phyloP scores from a whole-genome alignment of 2,888 invertebrate species.

The Alloplasta piceator region DNA sequence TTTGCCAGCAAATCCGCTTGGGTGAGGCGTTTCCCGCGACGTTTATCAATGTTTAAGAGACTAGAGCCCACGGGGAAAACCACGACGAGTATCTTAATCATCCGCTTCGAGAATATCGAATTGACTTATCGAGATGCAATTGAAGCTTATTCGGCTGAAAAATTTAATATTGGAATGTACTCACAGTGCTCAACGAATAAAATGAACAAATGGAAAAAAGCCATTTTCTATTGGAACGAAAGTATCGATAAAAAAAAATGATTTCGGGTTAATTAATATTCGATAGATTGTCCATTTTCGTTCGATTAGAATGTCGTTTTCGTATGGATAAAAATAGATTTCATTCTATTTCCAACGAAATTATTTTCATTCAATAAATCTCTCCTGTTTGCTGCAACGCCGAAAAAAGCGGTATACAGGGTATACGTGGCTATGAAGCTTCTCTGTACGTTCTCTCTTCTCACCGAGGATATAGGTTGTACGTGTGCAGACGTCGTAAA shows the following conservation, averaged over 20 bases:
- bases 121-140: too few species aligned
- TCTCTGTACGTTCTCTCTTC: slow-evolving; percentile 18
- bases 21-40: slow-evolving; percentile 71
- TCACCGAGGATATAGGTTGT: slow-evolving; percentile 47
- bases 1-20: slow-evolving; percentile 73
- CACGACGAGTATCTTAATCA: slow-evolving; percentile 65
- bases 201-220: too few species aligned
- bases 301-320: too few species aligned
- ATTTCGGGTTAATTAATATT: too few species aligned
- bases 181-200: too few species aligned
- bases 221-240: too few species aligned
- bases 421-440: slow-evolving; percentile 18
- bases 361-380: slow-evolving; percentile 39
- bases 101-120: too few species aligned
- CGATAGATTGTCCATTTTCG: too few species aligned
- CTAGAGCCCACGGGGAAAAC: slow-evolving; percentile 62
- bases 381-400: neutral
- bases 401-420: neutral
- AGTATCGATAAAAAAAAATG: too few species aligned
- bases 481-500: slow-evolving; percentile 72
- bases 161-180: too few species aligned
- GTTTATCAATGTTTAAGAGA: slow-evolving; percentile 70
- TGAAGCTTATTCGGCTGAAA: too few species aligned
- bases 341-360: neutral
- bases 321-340: too few species aligned